Base-by-base conservation (phyloP, 2,113 vertebrate genomes). In the Marmota flaviventris region DNA sequence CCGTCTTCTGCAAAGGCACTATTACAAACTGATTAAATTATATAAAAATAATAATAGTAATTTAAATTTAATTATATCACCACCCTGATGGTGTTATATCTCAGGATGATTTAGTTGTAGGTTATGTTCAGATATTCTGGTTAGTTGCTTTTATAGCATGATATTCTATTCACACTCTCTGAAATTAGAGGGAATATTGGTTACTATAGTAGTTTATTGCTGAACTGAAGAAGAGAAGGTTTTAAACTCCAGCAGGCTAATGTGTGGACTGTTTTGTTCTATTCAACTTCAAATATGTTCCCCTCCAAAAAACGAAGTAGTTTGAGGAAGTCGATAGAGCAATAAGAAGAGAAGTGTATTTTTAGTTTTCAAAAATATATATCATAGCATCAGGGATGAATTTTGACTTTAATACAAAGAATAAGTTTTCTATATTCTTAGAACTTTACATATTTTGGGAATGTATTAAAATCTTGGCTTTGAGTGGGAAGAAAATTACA, bases 301-400 rank as follows among this genome's bases (percentile, higher is more conserved):
- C 9, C 24, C 29, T 2, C 24, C 5, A 48, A 4, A 53, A 6
- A 11, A 76, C 6, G 29, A 81, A 83, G 53, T 2, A 89, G 5
- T 85, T 84, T 79, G 77, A 87, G 18, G 25, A 94, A 42, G 8
- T 32, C 20, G 39, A 42, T 69, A 70, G 45, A 91, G 14, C 24
- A 69, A 72, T 82, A 91, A 65, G 58, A 91, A 86, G 73, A 84
- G 34, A 79, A 70, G 83, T 77, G 2, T 39, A 81, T 78, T 93
- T 93, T n/a, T 4, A 83, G 5, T 76, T 97, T 92, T 87, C 25
- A 82, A 65, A 96, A 92, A 91, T 27, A 16, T 53, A 75, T 65
- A 22, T 56, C 4, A 24, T 65, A 87, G 72, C 24, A 48, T 83
- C 17, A 78, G 45, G 27, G 96, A 63, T 92, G 75, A 92, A 90